Conservation (phyloP, 2,888 invertebrate species). For the Caradrina clavipalpis region DNA sequence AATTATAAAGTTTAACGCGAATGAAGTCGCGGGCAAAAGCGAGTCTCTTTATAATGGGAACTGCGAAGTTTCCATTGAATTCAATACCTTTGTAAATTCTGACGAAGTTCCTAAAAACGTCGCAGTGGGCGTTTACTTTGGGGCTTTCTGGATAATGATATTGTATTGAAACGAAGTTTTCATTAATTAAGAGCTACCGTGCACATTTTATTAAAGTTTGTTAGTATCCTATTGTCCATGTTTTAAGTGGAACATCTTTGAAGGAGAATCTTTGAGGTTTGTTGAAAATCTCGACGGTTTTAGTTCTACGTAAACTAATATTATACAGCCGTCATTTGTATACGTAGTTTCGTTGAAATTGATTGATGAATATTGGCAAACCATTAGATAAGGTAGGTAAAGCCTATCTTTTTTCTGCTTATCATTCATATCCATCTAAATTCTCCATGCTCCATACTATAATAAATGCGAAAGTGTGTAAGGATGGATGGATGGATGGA, state of each 20-base stretch:
- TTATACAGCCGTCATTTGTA: conserved; percentile 28
- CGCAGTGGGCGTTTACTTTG: conserved; percentile 47
- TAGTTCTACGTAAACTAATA: conserved; percentile 18
- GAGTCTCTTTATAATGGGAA: conserved; percentile 36
- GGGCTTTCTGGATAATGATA: conserved; percentile 48
- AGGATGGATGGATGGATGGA: too few relatives aligned
- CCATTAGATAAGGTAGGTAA: conserved; percentile 14
- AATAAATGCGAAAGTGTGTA: too few relatives aligned
- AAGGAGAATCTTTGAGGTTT: conserved; percentile 13
- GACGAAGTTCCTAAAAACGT: conserved; percentile 46
- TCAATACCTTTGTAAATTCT: conserved; percentile 48
- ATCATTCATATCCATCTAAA: conserved; percentile 29
- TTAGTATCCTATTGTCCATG: conserved; percentile 47
- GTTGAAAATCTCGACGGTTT: conserved; percentile 4
- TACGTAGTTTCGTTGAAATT: conserved; percentile 35
- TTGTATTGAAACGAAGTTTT: conserved; percentile 55
- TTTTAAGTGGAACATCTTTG: conserved; percentile 31
- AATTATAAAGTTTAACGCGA: too few relatives aligned
- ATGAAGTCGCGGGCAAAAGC: too few relatives aligned
- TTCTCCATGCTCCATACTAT: too few relatives aligned
- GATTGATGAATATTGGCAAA: conserved; percentile 54
- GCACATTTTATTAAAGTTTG: conserved; percentile 58
- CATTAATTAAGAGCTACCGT: conserved; percentile 56
- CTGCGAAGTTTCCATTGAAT: conserved; percentile 38
- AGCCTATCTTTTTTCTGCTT: conserved; percentile 41